Evolutionary conservation across 2,888 invertebrate species (phyloP).

Genomic region (Apeira syringaria): DNA sequence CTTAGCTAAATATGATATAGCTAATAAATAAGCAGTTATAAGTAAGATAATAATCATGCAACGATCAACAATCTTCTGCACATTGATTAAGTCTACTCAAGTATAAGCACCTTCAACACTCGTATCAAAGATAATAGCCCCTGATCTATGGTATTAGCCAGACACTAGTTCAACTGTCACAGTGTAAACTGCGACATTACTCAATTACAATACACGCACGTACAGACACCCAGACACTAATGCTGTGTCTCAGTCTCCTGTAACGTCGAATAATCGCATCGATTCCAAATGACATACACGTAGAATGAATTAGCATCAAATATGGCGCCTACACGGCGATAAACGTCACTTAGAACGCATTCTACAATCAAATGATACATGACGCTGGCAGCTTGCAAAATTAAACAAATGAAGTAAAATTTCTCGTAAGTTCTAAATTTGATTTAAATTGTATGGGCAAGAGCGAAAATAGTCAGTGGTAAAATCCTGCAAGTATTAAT

Average conservation of each 20-base stretch:
- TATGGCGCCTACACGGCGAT: constrained; percentile 39
- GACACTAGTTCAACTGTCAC: constrained; percentile 39
- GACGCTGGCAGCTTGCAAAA: constrained; percentile 6
- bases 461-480: no score
- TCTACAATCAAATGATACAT: constrained; percentile 21
- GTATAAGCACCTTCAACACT: constrained; percentile 17
- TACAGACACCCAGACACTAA: constrained; percentile 24
- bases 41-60: background rate
- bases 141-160: constrained; percentile 55
- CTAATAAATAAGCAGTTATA: background rate
- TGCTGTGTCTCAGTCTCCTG: constrained; percentile 12
- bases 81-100: constrained; percentile 26
- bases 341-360: constrained; percentile 21
- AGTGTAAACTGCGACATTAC: constrained; percentile 50
- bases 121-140: constrained; percentile 40
- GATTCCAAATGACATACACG: constrained; percentile 49
- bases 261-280: constrained; percentile 54
- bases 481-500: no score
- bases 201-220: constrained; percentile 46
- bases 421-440: no score
- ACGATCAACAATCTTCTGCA: constrained; percentile 9
- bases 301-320: constrained; percentile 43
- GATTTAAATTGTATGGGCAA: no score
- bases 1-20: no score
- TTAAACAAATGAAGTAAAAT: constrained; percentile 12